A percentile compares a stretch with the other conserved stretches of the same genome.
Evolutionary conservation across 35 echinoderm and acorn worm species (phyloP).

Genomic region (Lytechinus variegatus): DNA sequence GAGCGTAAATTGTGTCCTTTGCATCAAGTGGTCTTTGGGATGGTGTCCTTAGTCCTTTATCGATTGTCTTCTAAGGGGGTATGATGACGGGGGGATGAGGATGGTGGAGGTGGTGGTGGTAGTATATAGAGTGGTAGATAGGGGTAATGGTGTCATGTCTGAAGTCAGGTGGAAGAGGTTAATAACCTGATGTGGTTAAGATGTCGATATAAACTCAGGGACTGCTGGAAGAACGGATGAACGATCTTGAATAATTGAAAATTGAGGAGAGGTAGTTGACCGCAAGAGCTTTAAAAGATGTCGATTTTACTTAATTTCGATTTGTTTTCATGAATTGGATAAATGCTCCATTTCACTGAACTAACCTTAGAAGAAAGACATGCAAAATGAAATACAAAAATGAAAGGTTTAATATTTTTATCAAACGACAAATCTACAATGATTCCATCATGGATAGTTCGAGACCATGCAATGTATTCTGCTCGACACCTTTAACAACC

Average conservation of each 20-base stretch:
- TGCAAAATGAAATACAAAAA: background rate
- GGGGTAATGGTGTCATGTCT: background rate
- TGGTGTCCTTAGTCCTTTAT: slow-evolving; percentile 7
- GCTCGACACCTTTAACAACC: no score
- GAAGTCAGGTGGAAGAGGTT: slow-evolving; percentile 16
- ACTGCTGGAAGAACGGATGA: background rate
- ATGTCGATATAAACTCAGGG: background rate
- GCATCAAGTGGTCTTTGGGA: background rate
- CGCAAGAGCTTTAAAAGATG: background rate
- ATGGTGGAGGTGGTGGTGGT: background rate
- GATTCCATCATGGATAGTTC: no score
- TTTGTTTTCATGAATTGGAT: background rate
- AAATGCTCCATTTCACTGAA: background rate
- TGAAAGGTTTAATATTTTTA: no score
- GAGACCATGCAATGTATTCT: no score
- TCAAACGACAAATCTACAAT: no score
- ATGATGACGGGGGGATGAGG: background rate
- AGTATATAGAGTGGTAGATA: background rate
- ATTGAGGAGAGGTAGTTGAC: background rate
- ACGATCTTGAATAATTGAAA: background rate
- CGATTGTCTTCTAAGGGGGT: slow-evolving; percentile 27
- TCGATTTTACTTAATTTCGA: background rate
- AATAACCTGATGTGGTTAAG: slow-evolving; percentile 3
- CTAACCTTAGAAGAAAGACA: background rate
- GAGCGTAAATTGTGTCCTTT: slow-evolving; percentile 45